Base-by-base conservation (phyloP, 2,113 vertebrate genomes). In the Athene noctua region DNA sequence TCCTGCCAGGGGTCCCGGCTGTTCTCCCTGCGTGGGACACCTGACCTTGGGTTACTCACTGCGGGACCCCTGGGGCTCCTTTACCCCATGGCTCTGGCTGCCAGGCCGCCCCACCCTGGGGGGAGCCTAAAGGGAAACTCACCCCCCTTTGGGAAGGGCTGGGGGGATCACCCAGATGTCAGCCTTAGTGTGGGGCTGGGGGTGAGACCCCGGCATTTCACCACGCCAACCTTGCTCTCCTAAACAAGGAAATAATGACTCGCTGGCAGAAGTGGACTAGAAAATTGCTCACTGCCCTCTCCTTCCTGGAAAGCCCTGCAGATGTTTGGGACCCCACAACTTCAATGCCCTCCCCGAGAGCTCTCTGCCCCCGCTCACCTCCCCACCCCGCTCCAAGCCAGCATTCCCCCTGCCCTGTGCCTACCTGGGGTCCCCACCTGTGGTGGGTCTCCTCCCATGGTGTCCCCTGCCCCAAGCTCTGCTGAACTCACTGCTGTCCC, bases 151-250 rank as follows among this genome's bases (percentile, higher is more conserved):
- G 40, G 40, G 40, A 40, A 40, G 40, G 40, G 40, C 40, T 40
- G 40, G 40, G 40, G 40, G 40, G 11, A 40, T 40, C 40, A 40
- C 40, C 40, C 40, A 40, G 4, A 40, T 40, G 40, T 40, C 40
- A 40, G 40, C 40, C 40, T 40, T 10, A 40, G 12, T 40, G 40
- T 40, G 40, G 40, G 40, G 40, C 40, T 40, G 40, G 40, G 40
- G 40, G 40, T 40, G 9, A 40, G 11, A 40, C 40, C 40, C 40
- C 40, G 11, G 40, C 40, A 40, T 40, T 40, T 40, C 40, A 40
- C 10, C 29, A 13, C 32, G 4, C 0, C 0, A 19, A 8, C 25
- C 25, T 42, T 3, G 5, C 18, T 14, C 9, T 32, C 34, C 44
- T 11, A 10, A 55, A 6, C 4, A 3, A 7, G 30, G 20, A 15